These are phyloP conservation scores for Coelopa frigida DNA, from an alignment of 1,140 invertebrate species.

Conservation along the genomic window DNA sequence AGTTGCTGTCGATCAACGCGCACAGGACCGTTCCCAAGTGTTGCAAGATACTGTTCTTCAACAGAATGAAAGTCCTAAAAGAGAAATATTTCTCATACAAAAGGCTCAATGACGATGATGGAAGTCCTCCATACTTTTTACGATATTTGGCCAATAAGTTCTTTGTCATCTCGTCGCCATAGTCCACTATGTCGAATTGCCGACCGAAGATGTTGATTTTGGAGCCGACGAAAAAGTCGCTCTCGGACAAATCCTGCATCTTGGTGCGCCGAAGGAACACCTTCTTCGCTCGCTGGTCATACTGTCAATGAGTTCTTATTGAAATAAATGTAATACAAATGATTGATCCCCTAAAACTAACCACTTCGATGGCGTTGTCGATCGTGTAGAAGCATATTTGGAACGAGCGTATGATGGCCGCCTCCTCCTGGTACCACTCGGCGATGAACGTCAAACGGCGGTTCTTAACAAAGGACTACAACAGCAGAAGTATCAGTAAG, in stretches of 20 bases:
- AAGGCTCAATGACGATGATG: not conserved
- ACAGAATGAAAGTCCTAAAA: conserved; percentile 63
- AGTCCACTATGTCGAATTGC: conserved; percentile 69
- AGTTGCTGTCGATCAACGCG: conserved; percentile 56
- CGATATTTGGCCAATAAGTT: conserved; percentile 52
- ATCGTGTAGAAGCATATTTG: conserved; percentile 65
- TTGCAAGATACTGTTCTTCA: conserved; percentile 64
- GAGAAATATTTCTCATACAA: not conserved
- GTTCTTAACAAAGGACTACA: no score
- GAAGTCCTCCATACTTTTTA: conserved; percentile 50
- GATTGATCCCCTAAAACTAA: conserved; percentile 36
- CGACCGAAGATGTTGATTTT: conserved; percentile 69
- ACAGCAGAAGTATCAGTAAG: no score
- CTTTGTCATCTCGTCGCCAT: conserved; percentile 62
- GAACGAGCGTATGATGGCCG: conserved; percentile 63
- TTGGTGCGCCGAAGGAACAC: conserved; percentile 68
- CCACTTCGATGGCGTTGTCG: conserved; percentile 70
- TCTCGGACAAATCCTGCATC: conserved; percentile 57
- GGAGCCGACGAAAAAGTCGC: conserved; percentile 70
- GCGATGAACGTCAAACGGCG: conserved; percentile 54
- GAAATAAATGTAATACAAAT: not conserved
- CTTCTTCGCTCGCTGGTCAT: conserved; percentile 65
- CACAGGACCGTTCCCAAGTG: conserved; percentile 69
- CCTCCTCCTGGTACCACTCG: conserved; percentile 76
- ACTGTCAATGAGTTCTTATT: conserved; percentile 47